These are phyloP conservation scores for Hartigia nigra DNA, from an alignment of 2,888 invertebrate species.

Conservation along the genomic window DNA sequence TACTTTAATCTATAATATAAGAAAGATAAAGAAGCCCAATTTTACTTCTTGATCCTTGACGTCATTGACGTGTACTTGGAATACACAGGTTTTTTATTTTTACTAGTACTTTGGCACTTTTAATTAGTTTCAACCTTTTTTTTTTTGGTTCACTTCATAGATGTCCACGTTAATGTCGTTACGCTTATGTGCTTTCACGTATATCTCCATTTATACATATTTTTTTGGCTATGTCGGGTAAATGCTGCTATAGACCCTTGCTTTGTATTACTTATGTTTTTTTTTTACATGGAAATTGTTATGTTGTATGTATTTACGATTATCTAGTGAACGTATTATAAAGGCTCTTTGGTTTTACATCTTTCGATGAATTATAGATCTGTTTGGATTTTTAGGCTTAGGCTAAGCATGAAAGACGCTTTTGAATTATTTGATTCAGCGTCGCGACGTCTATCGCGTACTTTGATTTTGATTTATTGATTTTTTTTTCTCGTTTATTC, in stretches of 20 bases:
- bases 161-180: background rate
- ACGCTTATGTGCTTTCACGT: background rate
- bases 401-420: background rate
- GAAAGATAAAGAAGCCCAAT: background rate
- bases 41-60: background rate
- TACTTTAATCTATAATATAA: background rate
- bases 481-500: background rate
- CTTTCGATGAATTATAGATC: background rate
- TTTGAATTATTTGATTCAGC: background rate
- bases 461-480: background rate
- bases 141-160: background rate
- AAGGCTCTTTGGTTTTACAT: background rate
- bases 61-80: background rate
- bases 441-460: background rate
- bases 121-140: background rate
- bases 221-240: background rate
- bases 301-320: background rate
- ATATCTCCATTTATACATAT: background rate
- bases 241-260: background rate
- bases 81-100: background rate
- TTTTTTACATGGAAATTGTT: background rate
- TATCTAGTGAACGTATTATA: background rate
- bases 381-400: background rate
- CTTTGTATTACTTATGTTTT: background rate
- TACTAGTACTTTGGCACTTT: background rate